Evolutionary conservation across 2,888 invertebrate genomes (phyloP), one percentile per base, ranked within the genome.

Genomic region (Hetaerina titia): DNA sequence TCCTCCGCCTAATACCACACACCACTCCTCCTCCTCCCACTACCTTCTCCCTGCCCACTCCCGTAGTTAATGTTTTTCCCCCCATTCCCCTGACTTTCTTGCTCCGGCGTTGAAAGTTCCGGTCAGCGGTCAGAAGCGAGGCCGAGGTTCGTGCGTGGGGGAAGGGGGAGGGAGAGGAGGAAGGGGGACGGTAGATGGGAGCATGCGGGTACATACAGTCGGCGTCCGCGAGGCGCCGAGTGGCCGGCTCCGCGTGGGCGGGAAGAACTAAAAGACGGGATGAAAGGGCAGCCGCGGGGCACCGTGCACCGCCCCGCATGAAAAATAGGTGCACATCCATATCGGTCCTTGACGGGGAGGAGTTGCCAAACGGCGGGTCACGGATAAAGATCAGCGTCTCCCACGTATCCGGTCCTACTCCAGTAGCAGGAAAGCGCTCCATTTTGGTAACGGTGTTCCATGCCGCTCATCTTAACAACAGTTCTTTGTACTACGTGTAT

Each of bases 71-170:
- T 90, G 7, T 13, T 60, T 58, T 25, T n/a, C 90, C 6, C 17
- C 60, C 60, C 63, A 25, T 63, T 25, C 60, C 63, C 25, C 60
- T 22, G 69, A 69, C 22, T 22, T 45, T 45, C 22, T 22, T 69
- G 69, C 81, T 81, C 81, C 81, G 81, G 69, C 69, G 81, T 81
- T 81, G 81, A 81, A 81, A 31, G 81, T 81, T 81, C 81, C 81
- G 81, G 81, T 81, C 81, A 81, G 81, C 81, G 81, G 31, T 25
- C 81, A 81, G 81, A 31, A 2, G 19, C 81, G 5, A 31, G 81
- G 81, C 81, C 81, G 31, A 81, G 81, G 81, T 31, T 81, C 31
- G 81, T 31, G 60, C 11, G 11, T 11, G 60, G 11, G 2, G 17
- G 60, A 17, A 5, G 17, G 60, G 60, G 17, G 17, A 60, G 60